Percentiles rank a stretch among this genome's conserved stretches.
Evolutionary conservation across 2,797 vertebrate genomes (phyloP).

Genomic region (Percopsis omiscomaycus): DNA sequence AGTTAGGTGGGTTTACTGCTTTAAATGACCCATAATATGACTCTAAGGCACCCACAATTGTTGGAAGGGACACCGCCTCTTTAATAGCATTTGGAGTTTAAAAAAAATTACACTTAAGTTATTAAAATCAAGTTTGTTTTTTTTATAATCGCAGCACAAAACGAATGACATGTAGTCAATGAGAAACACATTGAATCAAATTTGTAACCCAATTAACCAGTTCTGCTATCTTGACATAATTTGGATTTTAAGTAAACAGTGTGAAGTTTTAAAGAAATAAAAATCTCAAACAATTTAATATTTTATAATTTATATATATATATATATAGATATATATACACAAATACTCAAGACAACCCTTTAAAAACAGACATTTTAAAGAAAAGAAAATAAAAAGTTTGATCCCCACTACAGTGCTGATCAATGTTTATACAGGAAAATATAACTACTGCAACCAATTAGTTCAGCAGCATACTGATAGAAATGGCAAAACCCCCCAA

Average conservation of each 20-base stretch:
- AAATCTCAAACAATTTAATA: conserved; percentile 58
- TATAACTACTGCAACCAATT: not conserved
- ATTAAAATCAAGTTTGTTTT: conserved; percentile 77
- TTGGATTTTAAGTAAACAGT: conserved; percentile 60
- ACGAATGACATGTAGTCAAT: conserved; percentile 81
- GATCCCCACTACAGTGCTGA: conserved; percentile 76
- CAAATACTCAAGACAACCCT: conserved; percentile 72
- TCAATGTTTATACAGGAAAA: conserved; percentile 46
- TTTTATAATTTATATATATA: conserved; percentile 76
- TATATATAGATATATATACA: conserved; percentile 67
- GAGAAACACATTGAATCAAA: conserved; percentile 71
- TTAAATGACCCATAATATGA: conserved; percentile 6
- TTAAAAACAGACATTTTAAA: conserved; percentile 75
- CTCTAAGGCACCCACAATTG: conserved; percentile 31
- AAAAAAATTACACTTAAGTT: conserved; percentile 89
- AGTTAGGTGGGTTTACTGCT: too few relatives aligned
- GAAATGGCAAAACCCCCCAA: conserved; percentile 36
- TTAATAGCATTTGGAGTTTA: conserved; percentile 91
- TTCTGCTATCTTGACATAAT: conserved; percentile 59
- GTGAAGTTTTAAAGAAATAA: conserved; percentile 58
- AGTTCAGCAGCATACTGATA: conserved; percentile 55
- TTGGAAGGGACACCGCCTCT: conserved; percentile 81
- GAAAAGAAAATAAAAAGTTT: conserved; percentile 55
- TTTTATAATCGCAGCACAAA: conserved; percentile 76
- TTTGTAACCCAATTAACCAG: conserved; percentile 64